Evolutionary conservation across 1,140 invertebrate genomes (phyloP).

Genomic region (Megalonaias nervosa): DNA sequence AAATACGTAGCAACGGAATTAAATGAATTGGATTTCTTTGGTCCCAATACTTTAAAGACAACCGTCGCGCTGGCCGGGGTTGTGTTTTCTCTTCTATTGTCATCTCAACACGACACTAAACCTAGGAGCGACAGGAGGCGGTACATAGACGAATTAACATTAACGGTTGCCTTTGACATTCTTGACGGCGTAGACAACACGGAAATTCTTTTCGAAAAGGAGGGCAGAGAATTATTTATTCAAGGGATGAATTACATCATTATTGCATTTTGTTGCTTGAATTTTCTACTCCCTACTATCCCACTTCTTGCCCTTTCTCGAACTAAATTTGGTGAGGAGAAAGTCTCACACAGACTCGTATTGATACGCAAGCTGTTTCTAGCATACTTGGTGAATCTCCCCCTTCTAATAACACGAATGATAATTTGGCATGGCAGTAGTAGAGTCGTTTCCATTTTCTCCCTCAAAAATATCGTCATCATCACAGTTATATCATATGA

Average conservation of each 20-base stretch:
- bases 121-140: slow-evolving; percentile 65
- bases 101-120: slow-evolving; percentile 74
- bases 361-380: slow-evolving; percentile 72
- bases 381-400: slow-evolving; percentile 74
- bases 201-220: slow-evolving; percentile 67
- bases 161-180: slow-evolving; percentile 72
- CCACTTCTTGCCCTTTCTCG: slow-evolving; percentile 74
- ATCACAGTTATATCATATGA: slow-evolving; percentile 60
- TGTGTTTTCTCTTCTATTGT: slow-evolving; percentile 75
- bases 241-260: slow-evolving; percentile 71
- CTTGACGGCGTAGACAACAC: slow-evolving; percentile 75
- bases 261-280: slow-evolving; percentile 73
- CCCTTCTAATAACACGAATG: slow-evolving; percentile 75
- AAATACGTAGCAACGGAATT: slow-evolving; percentile 65
- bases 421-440: slow-evolving; percentile 73
- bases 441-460: slow-evolving; percentile 74
- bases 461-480: slow-evolving; percentile 76
- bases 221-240: slow-evolving; percentile 58
- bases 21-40: slow-evolving; percentile 69
- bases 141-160: slow-evolving; percentile 69
- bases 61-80: slow-evolving; percentile 72
- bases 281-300: slow-evolving; percentile 76
- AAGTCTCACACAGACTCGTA: slow-evolving; percentile 55
- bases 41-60: slow-evolving; percentile 74
- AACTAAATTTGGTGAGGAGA: slow-evolving; percentile 58